phyloP scores from a whole-genome alignment of 2,113 vertebrate genomes.

The Zootoca vivipara region DNA sequence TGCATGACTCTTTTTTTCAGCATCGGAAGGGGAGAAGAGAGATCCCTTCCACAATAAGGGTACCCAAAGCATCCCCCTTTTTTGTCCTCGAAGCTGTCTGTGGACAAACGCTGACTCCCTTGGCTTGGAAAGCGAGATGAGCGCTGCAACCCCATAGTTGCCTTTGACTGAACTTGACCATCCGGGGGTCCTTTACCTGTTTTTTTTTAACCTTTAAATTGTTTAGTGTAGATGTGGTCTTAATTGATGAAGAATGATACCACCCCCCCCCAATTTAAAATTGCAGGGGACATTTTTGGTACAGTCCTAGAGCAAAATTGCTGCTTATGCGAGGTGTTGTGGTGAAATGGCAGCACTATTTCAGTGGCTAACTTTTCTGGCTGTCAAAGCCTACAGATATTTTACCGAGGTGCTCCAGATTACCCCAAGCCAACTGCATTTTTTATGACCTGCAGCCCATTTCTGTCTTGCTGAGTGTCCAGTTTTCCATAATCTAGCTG shows the following conservation, averaged over 20 bases:
- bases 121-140: too few species aligned
- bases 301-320: neutral
- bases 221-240: too few species aligned
- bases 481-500: slow-evolving; percentile 38
- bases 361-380: neutral
- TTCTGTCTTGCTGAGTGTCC: slow-evolving; percentile 34
- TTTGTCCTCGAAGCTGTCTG: too few species aligned
- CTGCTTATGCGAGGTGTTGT: neutral
- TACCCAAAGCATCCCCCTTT: too few species aligned
- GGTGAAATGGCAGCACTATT: neutral
- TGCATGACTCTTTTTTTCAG: neutral
- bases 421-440: slow-evolving; percentile 12
- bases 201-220: neutral
- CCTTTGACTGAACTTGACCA: too few species aligned
- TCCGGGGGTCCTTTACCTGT: too few species aligned
- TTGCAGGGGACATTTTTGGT: neutral
- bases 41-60: too few species aligned
- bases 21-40: too few species aligned
- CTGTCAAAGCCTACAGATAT: slow-evolving; percentile 27
- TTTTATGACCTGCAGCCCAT: slow-evolving; percentile 43
- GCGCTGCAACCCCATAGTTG: too few species aligned
- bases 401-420: neutral
- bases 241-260: too few species aligned
- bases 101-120: too few species aligned
- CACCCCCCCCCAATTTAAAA: too few species aligned